Conservation (phyloP, 2,113 vertebrate species). For the Tretioscincus oriximinensis region DNA sequence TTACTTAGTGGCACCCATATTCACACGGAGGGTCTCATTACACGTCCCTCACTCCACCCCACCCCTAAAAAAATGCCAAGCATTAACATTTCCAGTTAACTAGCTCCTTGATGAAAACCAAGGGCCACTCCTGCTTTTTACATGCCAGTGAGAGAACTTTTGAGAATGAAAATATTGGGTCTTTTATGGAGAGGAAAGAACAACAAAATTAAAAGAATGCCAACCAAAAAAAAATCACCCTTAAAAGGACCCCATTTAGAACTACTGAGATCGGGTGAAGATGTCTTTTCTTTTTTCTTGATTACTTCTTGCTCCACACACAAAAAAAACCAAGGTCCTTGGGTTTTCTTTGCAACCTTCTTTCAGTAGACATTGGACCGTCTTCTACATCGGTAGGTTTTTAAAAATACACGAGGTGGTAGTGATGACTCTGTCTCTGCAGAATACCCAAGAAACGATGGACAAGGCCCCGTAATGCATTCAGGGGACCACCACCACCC, state of each 20-base stretch:
- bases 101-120: background rate
- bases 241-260: background rate
- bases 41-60: background rate
- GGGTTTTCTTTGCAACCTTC: background rate
- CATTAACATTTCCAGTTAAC: background rate
- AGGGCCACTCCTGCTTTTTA: conserved; percentile 9
- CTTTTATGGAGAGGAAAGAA: background rate
- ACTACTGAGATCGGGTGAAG: conserved; percentile 9
- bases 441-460: background rate
- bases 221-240: background rate
- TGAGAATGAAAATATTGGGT: background rate
- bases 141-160: background rate
- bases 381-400: conserved; percentile 53
- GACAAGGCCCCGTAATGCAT: accelerated
- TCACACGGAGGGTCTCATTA: background rate
- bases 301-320: background rate
- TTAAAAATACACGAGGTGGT: background rate
- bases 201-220: background rate
- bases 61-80: background rate
- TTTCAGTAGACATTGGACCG: conserved; percentile 18
- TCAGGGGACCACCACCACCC: background rate
- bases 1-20: conserved; percentile 42
- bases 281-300: conserved; percentile 5
- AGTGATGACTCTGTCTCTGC: background rate
- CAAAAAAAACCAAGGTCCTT: background rate